Evolutionary conservation across 2,888 invertebrate genomes (phyloP).

Genomic region (Cephus pulcher): DNA sequence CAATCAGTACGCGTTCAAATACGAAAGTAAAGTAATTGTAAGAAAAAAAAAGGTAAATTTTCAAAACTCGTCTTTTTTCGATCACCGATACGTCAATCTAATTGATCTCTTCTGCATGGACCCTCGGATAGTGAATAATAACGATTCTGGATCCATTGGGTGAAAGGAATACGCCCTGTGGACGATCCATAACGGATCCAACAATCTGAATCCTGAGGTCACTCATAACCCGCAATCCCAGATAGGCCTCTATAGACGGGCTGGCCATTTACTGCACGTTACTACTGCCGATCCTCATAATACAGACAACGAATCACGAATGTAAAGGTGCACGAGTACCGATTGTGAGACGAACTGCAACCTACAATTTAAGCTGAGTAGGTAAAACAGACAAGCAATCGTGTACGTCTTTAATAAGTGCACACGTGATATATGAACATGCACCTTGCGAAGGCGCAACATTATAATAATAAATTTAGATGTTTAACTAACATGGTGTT

Average conservation of each 20-base stretch:
- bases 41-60: not conserved
- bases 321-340: not conserved
- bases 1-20: not conserved
- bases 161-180: conserved; percentile 61
- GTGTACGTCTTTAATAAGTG: not conserved
- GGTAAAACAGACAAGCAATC: not conserved
- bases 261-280: not conserved
- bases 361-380: not conserved
- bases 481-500: not conserved
- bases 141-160: conserved; percentile 23
- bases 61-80: not conserved
- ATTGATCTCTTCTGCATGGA: not conserved
- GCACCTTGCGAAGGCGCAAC: not conserved
- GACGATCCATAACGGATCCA: conserved; percentile 52
- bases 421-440: not conserved
- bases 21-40: not conserved
- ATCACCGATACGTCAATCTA: not conserved
- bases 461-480: not conserved
- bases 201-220: conserved; percentile 17
- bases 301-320: not conserved
- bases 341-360: not conserved
- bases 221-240: not conserved
- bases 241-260: conserved; percentile 3
- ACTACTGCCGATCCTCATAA: not conserved
- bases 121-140: not conserved